Conservation (phyloP, 1,140 invertebrate genomes). For the Aphelenchoides besseyi region DNA sequence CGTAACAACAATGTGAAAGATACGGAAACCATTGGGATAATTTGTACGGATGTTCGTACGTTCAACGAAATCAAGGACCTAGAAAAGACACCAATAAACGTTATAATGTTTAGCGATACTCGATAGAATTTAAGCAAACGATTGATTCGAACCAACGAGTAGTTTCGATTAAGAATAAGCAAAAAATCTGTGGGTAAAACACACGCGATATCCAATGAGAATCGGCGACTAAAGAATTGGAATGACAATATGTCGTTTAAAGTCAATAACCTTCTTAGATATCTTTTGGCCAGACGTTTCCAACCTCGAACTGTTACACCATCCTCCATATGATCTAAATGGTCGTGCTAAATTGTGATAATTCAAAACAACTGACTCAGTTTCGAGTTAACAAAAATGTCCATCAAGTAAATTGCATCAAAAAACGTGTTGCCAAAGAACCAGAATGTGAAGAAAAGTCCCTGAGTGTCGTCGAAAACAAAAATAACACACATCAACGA, state of each 20-base stretch:
- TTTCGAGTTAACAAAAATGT: conserved; percentile 46
- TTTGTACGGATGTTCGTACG: conserved; percentile 51
- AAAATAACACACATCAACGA: conserved; percentile 51
- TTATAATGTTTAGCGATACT: no score
- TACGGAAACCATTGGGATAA: conserved; percentile 51
- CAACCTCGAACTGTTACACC: conserved; percentile 30
- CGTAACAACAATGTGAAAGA: conserved; percentile 48
- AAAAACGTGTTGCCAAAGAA: conserved; percentile 37
- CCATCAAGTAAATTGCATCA: conserved; percentile 35
- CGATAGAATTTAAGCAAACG: conserved; percentile 33
- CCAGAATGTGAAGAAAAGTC: conserved; percentile 42
- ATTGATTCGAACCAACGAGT: conserved; percentile 37
- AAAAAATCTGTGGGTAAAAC: conserved; percentile 41
- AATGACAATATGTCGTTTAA: no score
- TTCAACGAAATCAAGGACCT: conserved; percentile 45
- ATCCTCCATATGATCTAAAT: conserved; percentile 40
- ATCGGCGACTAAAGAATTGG: conserved; percentile 24
- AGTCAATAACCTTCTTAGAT: conserved; percentile 36
- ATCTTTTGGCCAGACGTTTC: conserved; percentile 40
- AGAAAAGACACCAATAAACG: conserved; percentile 29
- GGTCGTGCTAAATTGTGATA: not conserved
- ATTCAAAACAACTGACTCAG: conserved; percentile 32
- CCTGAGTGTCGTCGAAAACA: conserved; percentile 46
- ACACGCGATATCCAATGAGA: conserved; percentile 37
- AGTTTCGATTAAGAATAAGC: conserved; percentile 24